Evolutionary conservation across 2,888 invertebrate genomes (phyloP), one percentile per base, ranked within the genome.

Genomic region (Kuschelorhynchus macadamiae): DNA sequence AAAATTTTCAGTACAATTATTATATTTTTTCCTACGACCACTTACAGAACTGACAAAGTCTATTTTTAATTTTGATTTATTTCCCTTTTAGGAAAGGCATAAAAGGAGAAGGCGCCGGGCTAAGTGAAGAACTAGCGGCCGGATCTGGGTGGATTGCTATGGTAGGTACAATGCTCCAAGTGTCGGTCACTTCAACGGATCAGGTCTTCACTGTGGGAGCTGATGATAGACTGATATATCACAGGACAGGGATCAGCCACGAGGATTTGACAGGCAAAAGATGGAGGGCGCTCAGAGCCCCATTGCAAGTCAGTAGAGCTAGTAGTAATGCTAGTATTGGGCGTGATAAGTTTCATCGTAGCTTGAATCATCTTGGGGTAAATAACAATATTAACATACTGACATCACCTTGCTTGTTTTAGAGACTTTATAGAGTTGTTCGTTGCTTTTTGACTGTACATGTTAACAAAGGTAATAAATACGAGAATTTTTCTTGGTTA

Each of bases 81-180:
- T n/a, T n/a, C n/a, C n/a, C n/a, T n/a, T n/a, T 42, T 59, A 77
- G 79, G 56, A 77, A 78, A 61, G 78, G 78, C 0, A 72, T 79
- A 1, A 78, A 91, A 85, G 89, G 92, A 53, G 89, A 90, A 81
- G 87, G 85, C 36, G 88, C 91, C 17, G 92, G 93, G 2, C 86
- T 88, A 67, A 91, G 91, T 76, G 93, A 93, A 82, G 89, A 90
- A 79, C 86, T 91, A 64, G 92, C 94, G 7, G 90, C 90, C 76
- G 95, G 95, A 2, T 91, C 87, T 78, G 92, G 92, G 20, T 96
- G 96, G 96, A 89, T 96, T 21, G 93, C 95, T 86, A 95, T 96
- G 88, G 91, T 94, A 68, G 95, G 94, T 46, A 89, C 91, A 81
- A 92, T 96, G 89, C 87, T 90, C 17, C 87, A 92, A 79, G 87